Evolutionary conservation across 2,797 vertebrate species (phyloP).

Genomic region (Enteromius afrohamiltoni): DNA sequence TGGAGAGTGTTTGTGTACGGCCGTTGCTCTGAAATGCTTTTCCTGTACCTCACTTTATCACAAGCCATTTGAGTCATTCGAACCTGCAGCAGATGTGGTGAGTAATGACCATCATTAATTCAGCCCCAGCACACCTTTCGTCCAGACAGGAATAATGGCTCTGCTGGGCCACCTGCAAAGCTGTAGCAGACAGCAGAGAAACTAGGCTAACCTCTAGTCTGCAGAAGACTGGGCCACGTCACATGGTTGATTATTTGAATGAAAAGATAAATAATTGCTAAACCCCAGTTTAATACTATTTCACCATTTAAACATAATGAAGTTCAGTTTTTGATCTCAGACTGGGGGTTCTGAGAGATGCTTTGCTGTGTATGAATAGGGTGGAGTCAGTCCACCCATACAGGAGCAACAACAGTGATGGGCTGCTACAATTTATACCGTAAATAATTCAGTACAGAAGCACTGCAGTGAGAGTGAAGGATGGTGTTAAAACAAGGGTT

Average conservation of each 20-base stretch:
- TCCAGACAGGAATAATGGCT: conserved; percentile 57
- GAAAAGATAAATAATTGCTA: neutral
- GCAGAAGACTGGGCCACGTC: conserved; percentile 4
- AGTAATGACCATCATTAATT: conserved; percentile 62
- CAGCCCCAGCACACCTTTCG: conserved; percentile 48
- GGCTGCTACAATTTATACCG: conserved; percentile 50
- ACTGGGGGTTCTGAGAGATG: neutral
- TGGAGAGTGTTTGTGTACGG: neutral
- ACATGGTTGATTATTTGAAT: neutral
- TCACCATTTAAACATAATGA: neutral
- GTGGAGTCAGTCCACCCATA: conserved; percentile 38
- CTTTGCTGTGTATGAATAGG: neutral
- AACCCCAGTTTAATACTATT: neutral
- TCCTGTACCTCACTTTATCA: conserved; percentile 31
- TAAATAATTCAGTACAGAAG: conserved; percentile 60
- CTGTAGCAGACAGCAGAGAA: conserved; percentile 36
- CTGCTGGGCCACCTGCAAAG: conserved; percentile 53
- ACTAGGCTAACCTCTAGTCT: conserved; percentile 41
- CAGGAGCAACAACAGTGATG: conserved; percentile 42
- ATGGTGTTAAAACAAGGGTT: conserved; percentile 35
- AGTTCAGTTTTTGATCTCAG: neutral
- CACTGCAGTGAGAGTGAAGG: conserved; percentile 50
- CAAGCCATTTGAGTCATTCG: conserved; percentile 45
- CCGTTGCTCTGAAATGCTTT: conserved; percentile 4
- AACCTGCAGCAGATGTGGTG: conserved; percentile 58